Evolutionary conservation across 1,140 invertebrate species (phyloP).

Genomic region (Macrobrachium nipponense): DNA sequence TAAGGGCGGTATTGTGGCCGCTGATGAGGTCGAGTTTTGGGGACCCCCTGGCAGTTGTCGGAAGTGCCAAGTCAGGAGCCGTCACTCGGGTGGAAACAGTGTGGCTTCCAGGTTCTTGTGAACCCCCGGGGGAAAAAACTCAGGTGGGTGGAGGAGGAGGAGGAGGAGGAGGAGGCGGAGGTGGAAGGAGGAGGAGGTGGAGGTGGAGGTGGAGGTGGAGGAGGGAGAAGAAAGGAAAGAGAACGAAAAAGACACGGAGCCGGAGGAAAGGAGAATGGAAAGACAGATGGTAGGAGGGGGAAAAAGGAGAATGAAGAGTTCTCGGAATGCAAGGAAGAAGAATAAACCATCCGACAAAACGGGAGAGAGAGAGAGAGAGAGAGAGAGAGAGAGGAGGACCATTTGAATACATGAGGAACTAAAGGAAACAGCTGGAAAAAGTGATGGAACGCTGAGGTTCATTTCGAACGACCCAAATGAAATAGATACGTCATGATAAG

Average conservation of each 20-base stretch:
- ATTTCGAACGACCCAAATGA: background rate
- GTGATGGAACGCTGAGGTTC: background rate
- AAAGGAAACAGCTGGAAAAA: background rate
- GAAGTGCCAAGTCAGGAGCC: conserved; percentile 24
- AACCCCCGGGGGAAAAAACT: conserved; percentile 5
- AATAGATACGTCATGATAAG: background rate
- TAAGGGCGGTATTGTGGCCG: background rate
- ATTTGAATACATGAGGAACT: background rate
- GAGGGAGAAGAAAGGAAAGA: background rate
- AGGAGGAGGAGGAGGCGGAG: background rate
- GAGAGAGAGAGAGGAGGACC: background rate
- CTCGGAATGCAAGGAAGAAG: background rate
- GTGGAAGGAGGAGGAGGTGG: background rate
- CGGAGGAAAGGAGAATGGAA: background rate
- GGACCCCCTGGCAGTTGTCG: background rate
- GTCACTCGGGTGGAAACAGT: conserved; percentile 24
- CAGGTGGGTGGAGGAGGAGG: background rate
- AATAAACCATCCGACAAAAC: background rate
- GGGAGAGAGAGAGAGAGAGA: background rate
- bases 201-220: background rate
- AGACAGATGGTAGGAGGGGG: background rate
- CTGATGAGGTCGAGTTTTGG: background rate
- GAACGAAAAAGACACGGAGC: background rate
- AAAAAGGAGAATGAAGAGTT: background rate
- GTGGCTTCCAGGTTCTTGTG: conserved; percentile 19